These are phyloP conservation scores for Propithecus perrieri DNA, from an alignment of 2,797 vertebrate species.

Conservation along the genomic window DNA sequence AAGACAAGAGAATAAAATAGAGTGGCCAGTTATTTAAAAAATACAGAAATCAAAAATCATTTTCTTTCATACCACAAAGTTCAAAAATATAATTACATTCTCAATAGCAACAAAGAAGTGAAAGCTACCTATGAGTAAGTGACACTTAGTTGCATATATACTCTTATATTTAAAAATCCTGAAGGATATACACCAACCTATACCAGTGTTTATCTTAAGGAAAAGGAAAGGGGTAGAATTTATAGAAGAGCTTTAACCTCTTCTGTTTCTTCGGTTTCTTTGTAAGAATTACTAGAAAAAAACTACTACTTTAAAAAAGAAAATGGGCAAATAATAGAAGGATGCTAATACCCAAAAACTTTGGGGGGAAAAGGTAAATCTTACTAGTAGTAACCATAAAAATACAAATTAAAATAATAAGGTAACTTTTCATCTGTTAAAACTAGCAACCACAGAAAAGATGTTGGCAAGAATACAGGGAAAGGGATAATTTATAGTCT, in stretches of 20 bases:
- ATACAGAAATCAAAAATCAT: not conserved
- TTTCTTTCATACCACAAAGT: not conserved
- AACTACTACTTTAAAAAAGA: constrained; percentile 36
- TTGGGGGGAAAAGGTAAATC: not conserved
- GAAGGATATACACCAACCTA: not conserved
- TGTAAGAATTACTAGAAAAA: not conserved
- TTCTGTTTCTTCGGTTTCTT: not conserved
- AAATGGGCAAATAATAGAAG: constrained; percentile 29
- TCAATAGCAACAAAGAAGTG: constrained; percentile 3
- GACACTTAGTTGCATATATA: not conserved
- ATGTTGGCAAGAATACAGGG: not conserved
- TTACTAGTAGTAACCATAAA: not conserved
- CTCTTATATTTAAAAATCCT: not conserved
- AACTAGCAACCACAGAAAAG: constrained; percentile 26
- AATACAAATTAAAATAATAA: constrained; percentile 11
- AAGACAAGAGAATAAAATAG: not conserved
- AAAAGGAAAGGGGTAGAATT: not conserved
- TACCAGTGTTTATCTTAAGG: not conserved
- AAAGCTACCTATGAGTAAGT: constrained; percentile 9
- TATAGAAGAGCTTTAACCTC: not conserved
- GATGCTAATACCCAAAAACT: not conserved
- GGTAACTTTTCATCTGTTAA: constrained; percentile 32
- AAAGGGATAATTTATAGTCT: not conserved
- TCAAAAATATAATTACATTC: constrained; percentile 26
- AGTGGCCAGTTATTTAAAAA: not conserved